These are phyloP conservation scores for Drosophila elegans DNA, from an alignment of 1,140 invertebrate genomes.

Conservation along the genomic window DNA sequence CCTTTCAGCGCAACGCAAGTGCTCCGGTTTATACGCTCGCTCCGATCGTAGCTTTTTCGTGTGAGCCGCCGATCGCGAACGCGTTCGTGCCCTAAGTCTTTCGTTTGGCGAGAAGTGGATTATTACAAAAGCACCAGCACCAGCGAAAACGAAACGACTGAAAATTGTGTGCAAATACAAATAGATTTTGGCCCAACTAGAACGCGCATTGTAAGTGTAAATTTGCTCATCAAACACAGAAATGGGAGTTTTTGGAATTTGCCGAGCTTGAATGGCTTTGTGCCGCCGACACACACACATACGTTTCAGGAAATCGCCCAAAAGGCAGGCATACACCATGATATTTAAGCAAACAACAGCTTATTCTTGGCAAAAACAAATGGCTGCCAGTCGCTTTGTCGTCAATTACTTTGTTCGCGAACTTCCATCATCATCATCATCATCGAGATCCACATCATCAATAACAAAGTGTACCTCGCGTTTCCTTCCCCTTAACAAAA, in stretches of 20 bases:
- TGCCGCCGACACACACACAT: conserved; percentile 1
- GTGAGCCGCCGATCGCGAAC: conserved; percentile 28
- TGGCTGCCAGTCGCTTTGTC: conserved; percentile 49
- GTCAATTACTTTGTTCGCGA: conserved; percentile 59
- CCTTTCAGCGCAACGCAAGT: conserved; percentile 72
- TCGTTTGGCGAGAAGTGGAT: conserved; percentile 65
- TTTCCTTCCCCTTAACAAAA: conserved; percentile 38
- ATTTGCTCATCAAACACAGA: conserved; percentile 67
- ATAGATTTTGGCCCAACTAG: conserved; percentile 22
- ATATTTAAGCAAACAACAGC: conserved; percentile 47
- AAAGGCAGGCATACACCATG: conserved; percentile 9
- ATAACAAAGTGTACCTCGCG: conserved; percentile 27
- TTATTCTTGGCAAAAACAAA: conserved; percentile 65
- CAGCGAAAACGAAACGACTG: conserved; percentile 5
- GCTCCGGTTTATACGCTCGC: conserved; percentile 27
- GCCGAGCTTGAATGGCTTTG: conserved; percentile 39
- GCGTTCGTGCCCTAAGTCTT: conserved; percentile 77
- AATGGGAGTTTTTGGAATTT: conserved; percentile 55
- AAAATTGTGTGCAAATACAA: conserved; percentile 23
- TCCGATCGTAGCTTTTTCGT: conserved; percentile 18
- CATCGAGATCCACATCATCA: conserved; percentile 56
- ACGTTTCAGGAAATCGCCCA: conserved; percentile 61
- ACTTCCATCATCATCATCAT: conserved; percentile 49
- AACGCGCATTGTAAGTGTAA: conserved; percentile 76
- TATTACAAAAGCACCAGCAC: conserved; percentile 18